phyloP scores from a whole-genome alignment of 2,113 vertebrate species.

The Gulo gulo region DNA sequence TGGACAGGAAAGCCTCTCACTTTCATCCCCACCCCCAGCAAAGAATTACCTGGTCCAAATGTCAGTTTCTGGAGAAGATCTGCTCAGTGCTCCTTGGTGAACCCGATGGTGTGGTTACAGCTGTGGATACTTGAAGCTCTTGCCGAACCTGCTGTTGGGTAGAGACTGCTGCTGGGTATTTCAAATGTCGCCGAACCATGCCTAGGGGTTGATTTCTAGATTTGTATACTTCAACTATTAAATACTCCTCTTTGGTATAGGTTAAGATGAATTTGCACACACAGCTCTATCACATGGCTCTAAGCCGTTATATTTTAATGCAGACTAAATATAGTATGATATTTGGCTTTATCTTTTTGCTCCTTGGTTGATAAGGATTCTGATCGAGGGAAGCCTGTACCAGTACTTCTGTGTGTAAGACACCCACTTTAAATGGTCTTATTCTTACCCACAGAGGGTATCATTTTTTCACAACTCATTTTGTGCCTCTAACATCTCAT shows the following conservation, averaged over 20 bases:
- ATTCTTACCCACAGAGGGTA: background rate
- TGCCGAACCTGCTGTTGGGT: background rate
- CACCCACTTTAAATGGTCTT: background rate
- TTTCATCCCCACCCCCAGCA: background rate
- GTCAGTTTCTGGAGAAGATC: background rate
- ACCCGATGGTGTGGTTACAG: background rate
- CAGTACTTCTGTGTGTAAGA: background rate
- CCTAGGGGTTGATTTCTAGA: background rate
- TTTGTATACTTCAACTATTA: background rate
- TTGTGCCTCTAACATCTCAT: background rate
- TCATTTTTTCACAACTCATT: background rate
- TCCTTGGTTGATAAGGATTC: background rate
- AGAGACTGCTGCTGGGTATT: background rate
- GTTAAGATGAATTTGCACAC: background rate
- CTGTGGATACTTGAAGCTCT: background rate
- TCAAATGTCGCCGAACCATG: background rate
- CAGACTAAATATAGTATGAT: background rate
- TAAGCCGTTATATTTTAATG: background rate
- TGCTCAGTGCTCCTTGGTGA: background rate
- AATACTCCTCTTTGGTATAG: background rate
- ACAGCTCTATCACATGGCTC: background rate
- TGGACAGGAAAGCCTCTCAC: fast-evolving
- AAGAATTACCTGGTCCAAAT: background rate
- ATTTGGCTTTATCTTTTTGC: background rate
- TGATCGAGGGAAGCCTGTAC: background rate